Evolutionary conservation across 2,797 vertebrate species (phyloP).

Genomic region (Microcaecilia unicolor): DNA sequence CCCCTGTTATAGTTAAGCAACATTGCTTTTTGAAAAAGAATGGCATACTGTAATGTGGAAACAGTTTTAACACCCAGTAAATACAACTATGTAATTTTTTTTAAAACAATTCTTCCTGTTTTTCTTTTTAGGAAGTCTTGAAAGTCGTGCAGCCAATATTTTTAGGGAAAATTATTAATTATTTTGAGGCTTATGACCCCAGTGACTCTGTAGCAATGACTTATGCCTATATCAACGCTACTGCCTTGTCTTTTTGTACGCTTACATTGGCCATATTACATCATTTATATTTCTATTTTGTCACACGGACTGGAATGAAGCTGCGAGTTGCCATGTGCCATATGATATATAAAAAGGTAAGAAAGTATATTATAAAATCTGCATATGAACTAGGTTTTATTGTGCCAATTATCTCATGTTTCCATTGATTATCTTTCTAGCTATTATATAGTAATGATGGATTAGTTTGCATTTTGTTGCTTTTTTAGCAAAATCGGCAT

Average conservation of each 20-base stretch:
- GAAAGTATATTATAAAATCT: too few relatives aligned
- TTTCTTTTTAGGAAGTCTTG: conserved; percentile 59
- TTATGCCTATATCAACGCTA: conserved; percentile 51
- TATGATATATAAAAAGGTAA: conserved; percentile 89
- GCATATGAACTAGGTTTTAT: too few relatives aligned
- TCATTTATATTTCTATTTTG: conserved; percentile 79
- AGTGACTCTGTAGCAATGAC: conserved; percentile 25
- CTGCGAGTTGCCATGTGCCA: conserved; percentile 83
- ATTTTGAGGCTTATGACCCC: conserved; percentile 63
- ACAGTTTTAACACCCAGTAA: too few relatives aligned
- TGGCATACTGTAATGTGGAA: not conserved
- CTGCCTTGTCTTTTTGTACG: conserved; percentile 59
- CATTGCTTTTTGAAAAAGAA: too few relatives aligned
- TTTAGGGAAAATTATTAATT: conserved; percentile 72
- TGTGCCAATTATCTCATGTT: not conserved
- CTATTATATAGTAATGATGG: too few relatives aligned
- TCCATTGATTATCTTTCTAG: too few relatives aligned
- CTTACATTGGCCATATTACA: conserved; percentile 64
- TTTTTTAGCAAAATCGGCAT: too few relatives aligned
- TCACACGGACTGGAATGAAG: conserved; percentile 78
- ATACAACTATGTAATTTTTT: too few relatives aligned
- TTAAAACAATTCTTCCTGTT: too few relatives aligned
- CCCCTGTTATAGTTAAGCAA: too few relatives aligned
- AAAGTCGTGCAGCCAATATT: conserved; percentile 79
- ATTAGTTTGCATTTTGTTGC: too few relatives aligned